Base-by-base conservation (phyloP, 1,140 invertebrate species). In the Patella vulgata region DNA sequence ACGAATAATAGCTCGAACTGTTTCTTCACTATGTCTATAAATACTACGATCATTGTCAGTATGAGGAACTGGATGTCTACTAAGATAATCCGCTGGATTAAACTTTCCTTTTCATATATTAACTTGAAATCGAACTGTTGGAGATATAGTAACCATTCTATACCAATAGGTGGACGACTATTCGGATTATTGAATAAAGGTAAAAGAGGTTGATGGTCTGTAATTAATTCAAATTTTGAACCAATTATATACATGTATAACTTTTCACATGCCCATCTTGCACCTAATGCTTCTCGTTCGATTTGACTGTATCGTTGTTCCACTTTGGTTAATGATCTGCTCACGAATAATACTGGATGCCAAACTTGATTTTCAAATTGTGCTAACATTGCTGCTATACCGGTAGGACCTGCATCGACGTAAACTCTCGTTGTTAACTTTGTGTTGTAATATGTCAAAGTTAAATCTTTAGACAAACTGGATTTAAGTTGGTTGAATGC, bases 271-370 rank as follows among this genome's bases (percentile, higher is more conserved):
- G 60, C 69, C 75, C 79, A 74, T 12, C 66, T 48, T 27, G 73
- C 55, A n/a, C 70, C 66, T 1, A 84, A 53, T 27, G 73, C 67
- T 67, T 86, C 84, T 58, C 81, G 78, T 61, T 86, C 84, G 19
- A 79, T 83, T 60, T 85, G 80, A 3, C 71, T 84, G 61, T 84
- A 85, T 27, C 76, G 39, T 48, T 66, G 65, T 72, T 85, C 77
- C 2, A 73, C 56, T 82, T 60, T 25, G 14, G 33, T 36, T 5
- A 36, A 14, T 5, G 33, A 36, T 36, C 33, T 36, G 33, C 33
- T 36, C 5, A 14, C 14, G 14, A 36, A 36, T 36, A 36, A 36
- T 8, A 36, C 14, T 8, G 33, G 33, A 36, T 36, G 33, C 33
- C 33, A 36, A 36, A 36, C 5, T 36, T 14, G 6, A 36, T 36